A percentile compares a stretch with the other conserved stretches of the same genome.
These are phyloP conservation scores for Bolborhynchus lineola DNA, from an alignment of 2,113 vertebrate genomes.

Conservation along the genomic window DNA sequence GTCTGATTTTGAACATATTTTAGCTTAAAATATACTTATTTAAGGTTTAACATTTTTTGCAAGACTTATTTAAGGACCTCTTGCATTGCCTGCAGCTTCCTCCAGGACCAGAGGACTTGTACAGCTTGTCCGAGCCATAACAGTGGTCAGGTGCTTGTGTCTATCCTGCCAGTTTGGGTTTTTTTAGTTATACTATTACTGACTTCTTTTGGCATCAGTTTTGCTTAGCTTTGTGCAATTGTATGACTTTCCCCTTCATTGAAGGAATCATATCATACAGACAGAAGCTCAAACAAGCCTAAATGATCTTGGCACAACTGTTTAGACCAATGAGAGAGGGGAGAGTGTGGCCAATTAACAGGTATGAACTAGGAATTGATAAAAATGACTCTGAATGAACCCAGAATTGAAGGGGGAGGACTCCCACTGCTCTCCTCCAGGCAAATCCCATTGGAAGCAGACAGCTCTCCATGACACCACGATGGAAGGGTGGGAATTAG, in stretches of 20 bases:
- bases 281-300: not conserved
- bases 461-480: rapidly evolving
- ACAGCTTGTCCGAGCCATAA: not conserved
- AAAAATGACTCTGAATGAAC: not conserved
- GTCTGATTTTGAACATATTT: not conserved
- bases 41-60: not conserved
- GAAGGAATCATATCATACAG: not conserved
- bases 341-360: not conserved
- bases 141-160: not conserved
- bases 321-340: not conserved
- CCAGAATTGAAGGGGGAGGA: not conserved
- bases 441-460: not conserved
- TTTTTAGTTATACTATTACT: not conserved
- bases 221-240: not conserved
- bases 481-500: not conserved
- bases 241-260: not conserved
- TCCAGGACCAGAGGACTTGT: not conserved
- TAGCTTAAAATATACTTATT: not conserved
- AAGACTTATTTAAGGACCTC: not conserved
- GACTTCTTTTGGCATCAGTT: not conserved
- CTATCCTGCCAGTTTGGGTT: not conserved
- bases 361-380: not conserved
- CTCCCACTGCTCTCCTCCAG: not conserved
- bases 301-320: not conserved
- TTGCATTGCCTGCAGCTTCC: not conserved